Percentiles rank a stretch among this genome's conserved stretches.
These are phyloP conservation scores for Furnarius figulus DNA, from an alignment of 2,113 vertebrate genomes.

Conservation along the genomic window DNA sequence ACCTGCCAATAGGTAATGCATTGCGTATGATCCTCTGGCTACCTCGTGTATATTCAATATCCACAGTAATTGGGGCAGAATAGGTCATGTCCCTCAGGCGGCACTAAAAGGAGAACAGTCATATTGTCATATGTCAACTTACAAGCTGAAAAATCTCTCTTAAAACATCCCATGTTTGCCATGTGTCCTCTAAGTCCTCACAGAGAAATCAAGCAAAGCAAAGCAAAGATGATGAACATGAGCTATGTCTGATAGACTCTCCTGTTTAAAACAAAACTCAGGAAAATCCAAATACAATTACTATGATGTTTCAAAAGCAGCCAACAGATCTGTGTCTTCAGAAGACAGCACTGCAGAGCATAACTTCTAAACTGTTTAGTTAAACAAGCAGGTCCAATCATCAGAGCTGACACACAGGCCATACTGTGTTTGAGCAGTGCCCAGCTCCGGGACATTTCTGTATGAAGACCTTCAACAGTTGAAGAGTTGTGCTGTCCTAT, in stretches of 20 bases:
- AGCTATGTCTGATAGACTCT: not conserved
- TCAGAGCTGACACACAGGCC: not conserved
- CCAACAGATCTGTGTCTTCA: not conserved
- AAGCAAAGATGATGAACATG: not conserved
- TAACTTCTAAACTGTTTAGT: not conserved
- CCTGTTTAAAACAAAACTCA: not conserved
- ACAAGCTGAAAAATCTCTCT: not conserved
- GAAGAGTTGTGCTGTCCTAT: not conserved
- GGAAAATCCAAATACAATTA: not conserved
- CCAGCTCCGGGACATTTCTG: not conserved
- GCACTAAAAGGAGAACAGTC: slow-evolving; percentile 78
- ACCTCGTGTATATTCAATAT: slow-evolving; percentile 95
- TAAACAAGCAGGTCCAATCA: not conserved
- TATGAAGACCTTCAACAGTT: not conserved
- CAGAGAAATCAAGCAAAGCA: not conserved
- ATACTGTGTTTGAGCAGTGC: not conserved
- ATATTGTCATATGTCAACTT: not conserved
- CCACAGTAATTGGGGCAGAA: slow-evolving; percentile 94
- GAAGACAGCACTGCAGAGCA: not conserved
- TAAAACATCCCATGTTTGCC: not conserved
- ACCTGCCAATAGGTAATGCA: slow-evolving; percentile 94
- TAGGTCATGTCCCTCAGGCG: slow-evolving; percentile 97
- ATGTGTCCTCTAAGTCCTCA: not conserved
- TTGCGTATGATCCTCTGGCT: slow-evolving; percentile 98
- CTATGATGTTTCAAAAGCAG: not conserved